A percentile compares a stretch with the other conserved stretches of the same genome.
These are phyloP conservation scores for Magallana gigas DNA, from an alignment of 1,140 invertebrate genomes.

Conservation along the genomic window DNA sequence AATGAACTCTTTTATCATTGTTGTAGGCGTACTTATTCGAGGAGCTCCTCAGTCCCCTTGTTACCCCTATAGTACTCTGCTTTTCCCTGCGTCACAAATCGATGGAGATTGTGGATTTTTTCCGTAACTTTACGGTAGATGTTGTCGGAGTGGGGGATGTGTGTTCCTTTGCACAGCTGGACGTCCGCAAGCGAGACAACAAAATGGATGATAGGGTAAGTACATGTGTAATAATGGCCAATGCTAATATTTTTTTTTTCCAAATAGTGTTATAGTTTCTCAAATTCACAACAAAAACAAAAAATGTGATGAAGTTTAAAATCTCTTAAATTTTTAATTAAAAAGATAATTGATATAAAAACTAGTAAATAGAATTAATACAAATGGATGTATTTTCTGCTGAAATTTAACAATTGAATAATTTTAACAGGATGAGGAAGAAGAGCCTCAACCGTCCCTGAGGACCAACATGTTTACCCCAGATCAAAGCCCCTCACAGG, in stretches of 20 bases:
- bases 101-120: slow-evolving; percentile 96
- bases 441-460: not conserved
- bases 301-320: no score
- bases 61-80: slow-evolving; percentile 92
- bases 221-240: no score
- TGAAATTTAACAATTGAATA: no score
- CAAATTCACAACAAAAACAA: no score
- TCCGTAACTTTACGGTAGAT: slow-evolving; percentile 96
- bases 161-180: slow-evolving; percentile 98
- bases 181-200: slow-evolving; percentile 85
- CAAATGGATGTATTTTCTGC: no score
- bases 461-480: slow-evolving; percentile 12
- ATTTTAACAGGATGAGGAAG: not conserved
- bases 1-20: no score
- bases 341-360: no score
- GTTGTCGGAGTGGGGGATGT: slow-evolving; percentile 98
- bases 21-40: slow-evolving; percentile 88
- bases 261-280: no score
- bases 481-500: slow-evolving; percentile 82
- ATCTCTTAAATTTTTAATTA: no score
- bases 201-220: slow-evolving; percentile 6
- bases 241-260: no score
- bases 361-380: no score
- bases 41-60: slow-evolving; percentile 94
- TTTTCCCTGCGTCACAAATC: slow-evolving; percentile 89